Conservation (phyloP, 1,140 invertebrate genomes). For the Dreissena rostriformis region DNA sequence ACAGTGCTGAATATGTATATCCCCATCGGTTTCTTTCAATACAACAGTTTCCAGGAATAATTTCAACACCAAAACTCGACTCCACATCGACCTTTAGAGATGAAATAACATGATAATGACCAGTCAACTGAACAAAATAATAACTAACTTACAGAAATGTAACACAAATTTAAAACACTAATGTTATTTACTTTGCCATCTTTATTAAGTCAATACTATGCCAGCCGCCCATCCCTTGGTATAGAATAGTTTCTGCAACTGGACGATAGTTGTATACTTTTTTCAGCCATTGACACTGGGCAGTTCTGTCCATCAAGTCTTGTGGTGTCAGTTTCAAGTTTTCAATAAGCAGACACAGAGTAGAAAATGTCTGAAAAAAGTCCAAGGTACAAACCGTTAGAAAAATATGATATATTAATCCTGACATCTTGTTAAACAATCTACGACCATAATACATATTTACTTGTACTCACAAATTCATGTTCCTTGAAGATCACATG, state of each 20-base stretch:
- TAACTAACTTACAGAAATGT: background rate
- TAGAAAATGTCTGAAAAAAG: constrained; percentile 39
- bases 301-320: background rate
- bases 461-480: constrained; percentile 46
- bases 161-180: background rate
- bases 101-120: background rate
- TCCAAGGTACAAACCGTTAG: background rate
- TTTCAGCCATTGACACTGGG: constrained; percentile 27
- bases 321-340: constrained; percentile 14
- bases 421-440: background rate
- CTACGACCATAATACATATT: background rate
- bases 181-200: constrained; percentile 36
- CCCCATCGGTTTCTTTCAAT: constrained; percentile 19
- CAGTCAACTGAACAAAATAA: too few relatives aligned
- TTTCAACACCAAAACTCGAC: constrained; percentile 42
- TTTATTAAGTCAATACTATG: constrained; percentile 22
- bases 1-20: constrained; percentile 36
- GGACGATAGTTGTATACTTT: constrained; percentile 45
- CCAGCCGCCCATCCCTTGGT: constrained; percentile 10
- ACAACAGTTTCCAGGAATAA: constrained; percentile 47
- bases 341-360: constrained; percentile 39
- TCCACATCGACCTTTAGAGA: constrained; percentile 14
- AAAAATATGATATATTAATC: background rate
- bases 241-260: constrained; percentile 44
- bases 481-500: constrained; percentile 45